These are phyloP conservation scores for Campylomormyrus numenius DNA, from an alignment of 2,113 vertebrate genomes.

Conservation along the genomic window DNA sequence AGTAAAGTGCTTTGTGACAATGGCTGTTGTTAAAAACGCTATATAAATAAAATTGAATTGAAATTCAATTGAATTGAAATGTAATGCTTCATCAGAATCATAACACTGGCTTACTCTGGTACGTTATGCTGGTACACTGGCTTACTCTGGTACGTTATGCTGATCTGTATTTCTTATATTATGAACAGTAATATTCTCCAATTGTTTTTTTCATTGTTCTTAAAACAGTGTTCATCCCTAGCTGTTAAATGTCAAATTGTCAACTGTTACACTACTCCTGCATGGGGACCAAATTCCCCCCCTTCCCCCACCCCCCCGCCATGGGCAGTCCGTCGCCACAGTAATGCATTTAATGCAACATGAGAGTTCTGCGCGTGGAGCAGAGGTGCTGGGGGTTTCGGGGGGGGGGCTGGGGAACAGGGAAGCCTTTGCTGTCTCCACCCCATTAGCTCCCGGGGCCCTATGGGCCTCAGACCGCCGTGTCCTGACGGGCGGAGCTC, in stretches of 20 bases:
- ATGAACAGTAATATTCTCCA: not conserved
- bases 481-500: not conserved
- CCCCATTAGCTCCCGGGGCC: not conserved
- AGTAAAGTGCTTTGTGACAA: no score
- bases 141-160: not conserved
- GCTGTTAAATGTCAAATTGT: not conserved
- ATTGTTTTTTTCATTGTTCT: not conserved
- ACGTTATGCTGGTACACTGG: not conserved
- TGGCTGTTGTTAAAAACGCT: no score
- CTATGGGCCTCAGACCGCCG: not conserved
- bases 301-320: not conserved
- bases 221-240: not conserved
- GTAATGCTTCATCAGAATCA: not conserved
- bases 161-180: not conserved
- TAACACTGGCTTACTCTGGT: not conserved
- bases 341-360: constrained; percentile 4
- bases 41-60: not conserved
- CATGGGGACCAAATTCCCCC: not conserved
- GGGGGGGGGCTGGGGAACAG: not conserved
- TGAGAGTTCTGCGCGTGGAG: constrained; percentile 4
- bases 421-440: not conserved
- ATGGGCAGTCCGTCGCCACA: not conserved
- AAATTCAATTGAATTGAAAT: not conserved
- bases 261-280: not conserved
- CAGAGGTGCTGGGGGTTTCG: not conserved